Evolutionary conservation across 23 tunicate genomes (phyloP), one percentile per base, ranked within the genome.

Genomic region (Clavelina lepadiformis): DNA sequence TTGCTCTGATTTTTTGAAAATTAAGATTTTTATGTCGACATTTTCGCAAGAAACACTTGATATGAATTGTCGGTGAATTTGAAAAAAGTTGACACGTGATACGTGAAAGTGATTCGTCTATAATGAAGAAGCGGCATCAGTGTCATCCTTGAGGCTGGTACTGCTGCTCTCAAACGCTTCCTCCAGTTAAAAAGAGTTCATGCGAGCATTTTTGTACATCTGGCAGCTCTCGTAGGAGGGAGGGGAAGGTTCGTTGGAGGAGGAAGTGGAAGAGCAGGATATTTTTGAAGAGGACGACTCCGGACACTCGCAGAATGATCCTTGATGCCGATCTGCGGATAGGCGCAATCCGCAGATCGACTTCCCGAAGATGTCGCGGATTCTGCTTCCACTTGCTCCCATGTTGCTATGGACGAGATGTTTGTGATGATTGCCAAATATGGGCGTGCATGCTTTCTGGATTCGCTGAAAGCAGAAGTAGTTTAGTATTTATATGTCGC

Each of bases 201-300:
- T n/a, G n/a, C n/a, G n/a, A n/a, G n/a, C n/a, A n/a, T n/a, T n/a
- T n/a, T n/a, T n/a, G n/a, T 33, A 65, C 71, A 65, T 8, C 11
- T 65, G 31, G 54, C 27, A 33, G 71, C 71, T 65, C 54, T 45
- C 31, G 55, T 65, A 65, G 1, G 71, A 37, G 2, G 71, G 71
- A 1, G 71, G 71, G 1, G 71, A 54, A 6, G n/a, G 60, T 6
- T 54, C 60, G 8, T 20, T 23, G 24, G 60, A 21, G 24, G 60
- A 18, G 24, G 22, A 19, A 18, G 60, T 23, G 24, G 60, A 21
- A 20, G 60, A 18, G 24, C 60, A 19, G 7, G 60, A 21, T 21
- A 20, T 54, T 23, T 21, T 21, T n/a, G 60, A 54, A 23, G 60
- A 54, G 24, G 24, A 19, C 8, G 23, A 18, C n/a, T 6, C 21